These are phyloP conservation scores for Lutjanus argentimaculatus DNA, from an alignment of 2,797 vertebrate genomes.

Conservation along the genomic window DNA sequence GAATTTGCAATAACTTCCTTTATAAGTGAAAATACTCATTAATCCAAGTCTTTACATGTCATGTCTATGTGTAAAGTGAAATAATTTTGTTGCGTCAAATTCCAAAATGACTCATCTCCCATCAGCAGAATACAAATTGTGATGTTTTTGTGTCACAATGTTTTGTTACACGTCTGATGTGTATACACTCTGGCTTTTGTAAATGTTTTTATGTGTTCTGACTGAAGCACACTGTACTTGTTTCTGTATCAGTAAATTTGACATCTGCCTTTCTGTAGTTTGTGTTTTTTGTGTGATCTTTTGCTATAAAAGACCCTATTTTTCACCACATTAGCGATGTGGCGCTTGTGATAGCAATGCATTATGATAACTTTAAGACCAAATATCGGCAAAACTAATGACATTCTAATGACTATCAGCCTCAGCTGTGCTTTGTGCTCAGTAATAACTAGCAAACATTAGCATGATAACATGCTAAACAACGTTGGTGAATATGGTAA, in stretches of 20 bases:
- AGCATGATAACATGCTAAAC: not conserved
- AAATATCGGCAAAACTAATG: not conserved
- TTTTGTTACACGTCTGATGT: conserved; percentile 46
- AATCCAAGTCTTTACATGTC: not conserved
- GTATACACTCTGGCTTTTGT: conserved; percentile 53
- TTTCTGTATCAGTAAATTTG: conserved; percentile 61
- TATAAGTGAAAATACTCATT: not conserved
- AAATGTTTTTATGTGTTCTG: conserved; percentile 55
- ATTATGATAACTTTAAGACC: not conserved
- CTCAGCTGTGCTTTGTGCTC: not conserved
- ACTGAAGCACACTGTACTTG: conserved; percentile 51
- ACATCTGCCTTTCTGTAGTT: conserved; percentile 23
- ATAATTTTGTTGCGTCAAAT: conserved; percentile 10
- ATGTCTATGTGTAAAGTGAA: conserved; percentile 14
- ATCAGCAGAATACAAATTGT: conserved; percentile 29
- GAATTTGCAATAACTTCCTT: conserved; percentile 13
- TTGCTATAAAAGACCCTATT: not conserved
- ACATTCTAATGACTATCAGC: too few species aligned
- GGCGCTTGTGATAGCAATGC: too few species aligned
- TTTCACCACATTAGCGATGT: not conserved
- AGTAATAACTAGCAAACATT: not conserved
- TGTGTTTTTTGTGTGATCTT: not conserved
- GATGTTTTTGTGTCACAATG: conserved; percentile 54
- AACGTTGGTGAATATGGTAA: too few species aligned
- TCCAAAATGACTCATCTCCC: not conserved